Percentiles rank a stretch among this genome's conserved stretches.
Evolutionary conservation across 2,797 vertebrate species (phyloP).

Genomic region (Chaetodon trifasciatus): DNA sequence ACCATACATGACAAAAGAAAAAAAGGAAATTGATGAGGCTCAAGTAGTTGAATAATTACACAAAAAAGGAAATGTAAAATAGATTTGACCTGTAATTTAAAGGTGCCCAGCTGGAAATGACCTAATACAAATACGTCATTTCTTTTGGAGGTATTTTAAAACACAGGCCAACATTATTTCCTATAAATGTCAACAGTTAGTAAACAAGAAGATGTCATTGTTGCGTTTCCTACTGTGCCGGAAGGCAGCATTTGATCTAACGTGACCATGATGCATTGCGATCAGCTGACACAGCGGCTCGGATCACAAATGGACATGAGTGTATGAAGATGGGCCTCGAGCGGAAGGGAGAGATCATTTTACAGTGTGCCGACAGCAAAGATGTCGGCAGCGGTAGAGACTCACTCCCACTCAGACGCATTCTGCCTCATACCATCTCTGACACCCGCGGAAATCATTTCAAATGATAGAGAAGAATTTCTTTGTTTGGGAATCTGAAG

Average conservation of each 20-base stretch:
- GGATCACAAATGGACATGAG: slow-evolving; percentile 1
- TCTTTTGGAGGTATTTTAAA: background rate
- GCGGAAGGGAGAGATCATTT: background rate
- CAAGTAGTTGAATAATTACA: background rate
- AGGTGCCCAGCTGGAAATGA: background rate
- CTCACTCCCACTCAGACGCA: accelerated
- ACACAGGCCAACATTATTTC: background rate
- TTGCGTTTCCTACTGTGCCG: background rate
- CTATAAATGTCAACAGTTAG: background rate
- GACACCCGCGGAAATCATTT: background rate
- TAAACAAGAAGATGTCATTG: background rate
- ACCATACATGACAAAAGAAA: background rate
- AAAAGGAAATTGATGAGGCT: background rate
- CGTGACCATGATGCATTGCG: slow-evolving; percentile 54
- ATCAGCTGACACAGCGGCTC: slow-evolving; percentile 32
- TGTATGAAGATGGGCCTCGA: background rate
- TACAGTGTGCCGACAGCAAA: background rate
- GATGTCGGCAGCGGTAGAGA: background rate
- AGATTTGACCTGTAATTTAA: background rate
- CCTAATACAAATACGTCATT: background rate
- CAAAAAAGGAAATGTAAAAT: too few species aligned
- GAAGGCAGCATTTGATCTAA: slow-evolving; percentile 31
- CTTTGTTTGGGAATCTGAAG: background rate
- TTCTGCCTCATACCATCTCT: background rate
- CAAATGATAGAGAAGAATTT: accelerated